These are phyloP conservation scores for Caenorhabditis imperialis DNA, from an alignment of 2,888 invertebrate genomes.

Conservation along the genomic window DNA sequence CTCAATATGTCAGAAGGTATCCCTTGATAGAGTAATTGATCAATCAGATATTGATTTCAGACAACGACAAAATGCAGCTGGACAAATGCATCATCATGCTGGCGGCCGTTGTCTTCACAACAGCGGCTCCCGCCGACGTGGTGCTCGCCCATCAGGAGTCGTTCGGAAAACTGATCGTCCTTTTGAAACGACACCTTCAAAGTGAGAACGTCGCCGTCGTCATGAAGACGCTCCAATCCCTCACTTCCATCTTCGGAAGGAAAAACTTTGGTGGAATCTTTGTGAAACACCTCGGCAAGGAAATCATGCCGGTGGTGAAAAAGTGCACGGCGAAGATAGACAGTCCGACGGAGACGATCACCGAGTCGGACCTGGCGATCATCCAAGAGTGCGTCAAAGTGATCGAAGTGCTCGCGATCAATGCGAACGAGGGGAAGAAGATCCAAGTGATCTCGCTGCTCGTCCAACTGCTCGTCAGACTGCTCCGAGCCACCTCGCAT, in stretches of 20 bases:
- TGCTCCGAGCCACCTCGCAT: slow-evolving; percentile 83
- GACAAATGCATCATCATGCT: slow-evolving; percentile 90
- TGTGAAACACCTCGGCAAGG: slow-evolving; percentile 52
- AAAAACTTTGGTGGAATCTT: slow-evolving; percentile 82
- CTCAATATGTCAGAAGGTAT: slow-evolving; percentile 85
- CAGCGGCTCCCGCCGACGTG: slow-evolving; percentile 84
- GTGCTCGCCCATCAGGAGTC: slow-evolving; percentile 61
- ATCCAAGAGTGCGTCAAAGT: slow-evolving; percentile 85
- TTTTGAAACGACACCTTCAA: slow-evolving; percentile 55
- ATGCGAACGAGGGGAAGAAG: slow-evolving; percentile 84
- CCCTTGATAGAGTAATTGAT: too few species aligned
- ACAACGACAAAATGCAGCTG: slow-evolving; percentile 62
- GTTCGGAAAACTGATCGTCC: slow-evolving; percentile 48
- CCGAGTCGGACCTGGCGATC: slow-evolving; percentile 85
- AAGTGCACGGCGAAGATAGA: slow-evolving; percentile 16
- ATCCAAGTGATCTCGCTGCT: slow-evolving; percentile 90
- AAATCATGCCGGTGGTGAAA: slow-evolving; percentile 46
- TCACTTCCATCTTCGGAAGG: slow-evolving; percentile 86
- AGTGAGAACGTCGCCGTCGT: slow-evolving; percentile 80
- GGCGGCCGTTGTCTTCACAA: slow-evolving; percentile 89
- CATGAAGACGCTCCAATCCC: slow-evolving; percentile 86
- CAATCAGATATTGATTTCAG: too few species aligned
- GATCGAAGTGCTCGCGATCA: slow-evolving; percentile 86
- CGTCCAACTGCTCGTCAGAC: slow-evolving; percentile 91
- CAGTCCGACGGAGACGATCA: slow-evolving; percentile 65